phyloP scores from a whole-genome alignment of 2,888 invertebrate genomes.

The Synergus gifuensis region DNA sequence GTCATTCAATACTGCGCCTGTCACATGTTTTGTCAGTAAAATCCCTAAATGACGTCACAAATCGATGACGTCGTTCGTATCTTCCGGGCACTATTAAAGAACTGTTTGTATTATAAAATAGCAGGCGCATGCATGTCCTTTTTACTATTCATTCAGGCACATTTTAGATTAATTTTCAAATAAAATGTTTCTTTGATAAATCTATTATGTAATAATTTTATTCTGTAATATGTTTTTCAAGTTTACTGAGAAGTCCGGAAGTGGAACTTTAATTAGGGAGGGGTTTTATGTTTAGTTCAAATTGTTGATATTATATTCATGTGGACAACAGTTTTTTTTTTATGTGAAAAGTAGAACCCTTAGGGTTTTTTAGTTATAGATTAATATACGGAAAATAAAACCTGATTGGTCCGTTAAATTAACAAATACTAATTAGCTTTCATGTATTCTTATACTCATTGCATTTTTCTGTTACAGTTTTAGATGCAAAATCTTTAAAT shows the following conservation, averaged over 20 bases:
- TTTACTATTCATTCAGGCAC: background rate
- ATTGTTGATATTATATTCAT: conserved; percentile 4
- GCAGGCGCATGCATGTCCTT: conserved; percentile 3
- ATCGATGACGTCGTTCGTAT: conserved; percentile 24
- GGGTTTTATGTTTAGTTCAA: background rate
- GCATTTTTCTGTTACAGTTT: conserved; percentile 18
- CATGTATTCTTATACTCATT: background rate
- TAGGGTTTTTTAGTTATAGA: background rate
- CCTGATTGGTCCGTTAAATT: background rate
- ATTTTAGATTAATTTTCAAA: background rate
- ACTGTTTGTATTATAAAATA: background rate
- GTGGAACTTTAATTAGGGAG: background rate
- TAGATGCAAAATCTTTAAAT: background rate
- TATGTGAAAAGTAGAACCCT: background rate
- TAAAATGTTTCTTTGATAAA: background rate
- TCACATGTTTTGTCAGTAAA: conserved; percentile 24
- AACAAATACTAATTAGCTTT: background rate
- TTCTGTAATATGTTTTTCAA: background rate
- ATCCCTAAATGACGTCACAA: conserved; percentile 19
- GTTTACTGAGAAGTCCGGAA: background rate
- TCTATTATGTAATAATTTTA: background rate
- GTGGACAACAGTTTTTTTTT: background rate
- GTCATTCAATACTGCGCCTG: conserved; percentile 25
- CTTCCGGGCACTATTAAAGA: background rate
- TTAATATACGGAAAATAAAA: background rate